Percentiles rank a stretch among this genome's conserved stretches.
phyloP scores from a whole-genome alignment of 1,140 invertebrate genomes.

The Caenorhabditis elegans region WBcel235 BX284605.5:20880501-20881000 shows the following conservation, averaged over 20 bases:
- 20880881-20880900: not conserved
- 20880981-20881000: no score
- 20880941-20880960: slow-evolving; percentile 24
- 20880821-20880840: slow-evolving; percentile 80
- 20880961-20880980: not conserved
- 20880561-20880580: no score
- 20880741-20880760: not conserved
- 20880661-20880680: slow-evolving; percentile 53
- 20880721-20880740: slow-evolving; percentile 92
- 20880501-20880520: no score
- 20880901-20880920: no score
- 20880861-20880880: not conserved
- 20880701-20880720: slow-evolving; percentile 93
- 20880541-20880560: no score
- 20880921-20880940: not conserved
- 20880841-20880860: not conserved
- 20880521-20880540: no score
- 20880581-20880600: not conserved
- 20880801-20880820: slow-evolving; percentile 93
- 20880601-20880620: not conserved
- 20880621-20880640: not conserved
- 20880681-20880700: slow-evolving; percentile 74
- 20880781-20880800: slow-evolving; percentile 79
- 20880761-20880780: slow-evolving; percentile 66
- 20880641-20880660: slow-evolving; percentile 28